These are phyloP conservation scores for Caradrina kadenii DNA, from an alignment of 2,888 invertebrate species.

Conservation along the genomic window DNA sequence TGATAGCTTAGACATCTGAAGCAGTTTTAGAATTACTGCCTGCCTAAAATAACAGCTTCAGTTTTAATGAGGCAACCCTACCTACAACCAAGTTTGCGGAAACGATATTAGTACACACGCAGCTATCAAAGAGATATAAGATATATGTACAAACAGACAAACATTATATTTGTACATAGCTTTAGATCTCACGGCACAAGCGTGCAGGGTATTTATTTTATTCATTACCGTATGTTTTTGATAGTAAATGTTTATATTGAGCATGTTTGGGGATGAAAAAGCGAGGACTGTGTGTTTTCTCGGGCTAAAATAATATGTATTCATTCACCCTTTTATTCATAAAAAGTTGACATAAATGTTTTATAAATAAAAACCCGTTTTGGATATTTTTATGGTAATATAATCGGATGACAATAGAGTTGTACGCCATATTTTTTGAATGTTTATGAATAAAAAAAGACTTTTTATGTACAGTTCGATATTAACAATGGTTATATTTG, in stretches of 20 bases:
- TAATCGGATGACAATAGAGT: background rate
- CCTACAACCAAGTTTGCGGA: slow-evolving; percentile 58
- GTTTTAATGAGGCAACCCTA: slow-evolving; percentile 32
- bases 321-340: slow-evolving; percentile 2
- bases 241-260: slow-evolving; percentile 18
- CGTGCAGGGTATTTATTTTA: slow-evolving; percentile 46
- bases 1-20: background rate
- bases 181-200: slow-evolving; percentile 34
- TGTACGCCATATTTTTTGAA: background rate
- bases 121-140: slow-evolving; percentile 52
- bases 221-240: slow-evolving; percentile 43
- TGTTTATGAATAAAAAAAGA: background rate
- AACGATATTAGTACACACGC: slow-evolving; percentile 57
- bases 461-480: background rate
- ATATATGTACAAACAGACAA: slow-evolving; percentile 32
- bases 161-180: slow-evolving; percentile 32
- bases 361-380: background rate
- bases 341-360: background rate
- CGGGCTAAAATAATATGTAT: slow-evolving; percentile 27
- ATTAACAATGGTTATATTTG: background rate
- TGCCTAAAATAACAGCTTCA: slow-evolving; percentile 2
- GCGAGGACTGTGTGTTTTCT: slow-evolving; percentile 9
- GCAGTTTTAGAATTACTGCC: background rate
- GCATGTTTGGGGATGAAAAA: slow-evolving; percentile 12
- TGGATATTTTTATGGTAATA: slow-evolving; percentile 2